phyloP scores from a whole-genome alignment of 2,888 invertebrate genomes.

The Aricia artaxerxes region DNA sequence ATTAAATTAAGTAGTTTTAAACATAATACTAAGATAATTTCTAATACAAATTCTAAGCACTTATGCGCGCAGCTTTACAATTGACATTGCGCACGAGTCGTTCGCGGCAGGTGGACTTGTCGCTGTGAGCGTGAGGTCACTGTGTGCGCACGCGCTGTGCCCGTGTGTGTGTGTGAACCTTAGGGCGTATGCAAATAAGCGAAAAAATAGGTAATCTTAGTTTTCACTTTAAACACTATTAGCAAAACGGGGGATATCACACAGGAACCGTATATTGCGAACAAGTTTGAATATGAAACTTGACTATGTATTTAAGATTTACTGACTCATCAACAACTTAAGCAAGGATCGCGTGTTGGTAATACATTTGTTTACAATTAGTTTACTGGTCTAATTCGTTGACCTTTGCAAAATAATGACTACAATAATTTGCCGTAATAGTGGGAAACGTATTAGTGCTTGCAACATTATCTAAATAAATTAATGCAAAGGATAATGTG shows the following conservation, averaged over 20 bases:
- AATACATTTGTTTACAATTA: slow-evolving; percentile 22
- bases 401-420: slow-evolving; percentile 24
- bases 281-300: not conserved
- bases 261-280: not conserved
- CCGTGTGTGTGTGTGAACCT: slow-evolving; percentile 49
- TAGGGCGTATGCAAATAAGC: slow-evolving; percentile 38
- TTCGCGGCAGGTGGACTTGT: slow-evolving; percentile 65
- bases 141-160: slow-evolving; percentile 46
- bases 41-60: slow-evolving; percentile 5
- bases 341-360: slow-evolving; percentile 18
- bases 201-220: not conserved
- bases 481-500: slow-evolving; percentile 47
- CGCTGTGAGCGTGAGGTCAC: slow-evolving; percentile 73
- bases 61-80: slow-evolving; percentile 47
- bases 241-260: too few species aligned
- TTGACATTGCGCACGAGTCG: slow-evolving; percentile 76
- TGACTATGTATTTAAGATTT: not conserved
- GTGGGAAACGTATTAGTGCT: not conserved
- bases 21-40: not conserved
- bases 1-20: too few species aligned
- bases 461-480: slow-evolving; percentile 6
- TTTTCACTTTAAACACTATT: not conserved
- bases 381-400: slow-evolving; percentile 21
- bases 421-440: not conserved
- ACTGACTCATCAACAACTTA: not conserved